Base-by-base conservation (phyloP, 2,113 vertebrate species). In the Tichodroma muraria region DNA sequence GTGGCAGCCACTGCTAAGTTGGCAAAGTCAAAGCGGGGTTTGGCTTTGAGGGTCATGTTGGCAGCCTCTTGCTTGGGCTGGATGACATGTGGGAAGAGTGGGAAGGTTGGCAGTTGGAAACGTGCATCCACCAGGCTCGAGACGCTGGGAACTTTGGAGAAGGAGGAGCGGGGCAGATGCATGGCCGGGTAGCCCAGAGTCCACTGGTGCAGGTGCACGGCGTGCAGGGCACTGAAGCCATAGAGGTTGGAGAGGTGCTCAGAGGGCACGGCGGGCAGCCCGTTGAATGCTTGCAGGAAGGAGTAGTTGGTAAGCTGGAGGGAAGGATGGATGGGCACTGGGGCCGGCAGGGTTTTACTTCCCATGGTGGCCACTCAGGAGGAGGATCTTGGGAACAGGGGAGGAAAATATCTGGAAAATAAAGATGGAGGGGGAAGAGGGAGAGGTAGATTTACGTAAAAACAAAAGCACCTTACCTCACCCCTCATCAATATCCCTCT, bases 11-110 rank as follows among this genome's bases (percentile, higher is more conserved):
- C 97, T 1, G 99, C 99, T 93, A 99, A 97, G 94, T 99, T 99
- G 93, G 99, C 99, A 96, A 99, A 99, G 97, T 99, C 99, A 80
- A 99, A 99, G 33, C 99, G 98, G 2, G 99, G 99, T 92, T 99
- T 99, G 96, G 97, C 98, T 97, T 99, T 99, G 80, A 98, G 97
- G 6, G 93, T 97, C 27, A 97, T 69, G 14, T 93, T 95, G 28
- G 97, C 71, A 8, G 97, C 94, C 80, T 99, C 98, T 17, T 98
- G 98, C 94, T 99, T 99, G 37, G 98, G 98, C 61, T 99, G 99
- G 92, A 99, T 95, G 35, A 99, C 98, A 13, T 99, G 99, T 12
- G 99, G 99, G 95, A 99, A 99, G 83, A 99, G 97, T 0, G 99
- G 99, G 85, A 99, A 98, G 33, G 98, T 98, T 0, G 99, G 98